These are phyloP conservation scores for Rhinichthys osculus DNA, from an alignment of 2,797 vertebrate genomes.

Conservation along the genomic window DNA sequence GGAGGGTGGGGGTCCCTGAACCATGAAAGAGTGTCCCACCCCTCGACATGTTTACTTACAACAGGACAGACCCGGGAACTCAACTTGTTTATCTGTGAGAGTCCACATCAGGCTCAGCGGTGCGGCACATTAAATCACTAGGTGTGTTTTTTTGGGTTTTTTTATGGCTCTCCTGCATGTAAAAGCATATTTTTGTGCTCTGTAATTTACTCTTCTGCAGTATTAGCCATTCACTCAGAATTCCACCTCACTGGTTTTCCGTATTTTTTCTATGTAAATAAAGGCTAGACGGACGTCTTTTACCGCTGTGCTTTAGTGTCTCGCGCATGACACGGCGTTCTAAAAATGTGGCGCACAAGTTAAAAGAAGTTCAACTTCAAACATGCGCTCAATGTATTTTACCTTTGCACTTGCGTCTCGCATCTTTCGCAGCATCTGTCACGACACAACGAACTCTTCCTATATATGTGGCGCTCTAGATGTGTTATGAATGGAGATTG, in stretches of 20 bases:
- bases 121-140: slow-evolving; percentile 22
- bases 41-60: slow-evolving; percentile 99
- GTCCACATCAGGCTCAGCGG: slow-evolving; percentile 7
- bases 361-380: neutral
- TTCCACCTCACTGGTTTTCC: neutral
- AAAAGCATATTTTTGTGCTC: neutral
- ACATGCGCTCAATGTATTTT: neutral
- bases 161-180: slow-evolving; percentile 19
- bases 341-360: neutral
- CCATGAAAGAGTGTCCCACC: slow-evolving; percentile 96
- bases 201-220: slow-evolving; percentile 9
- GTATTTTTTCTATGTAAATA: neutral
- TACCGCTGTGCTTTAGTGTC: neutral
- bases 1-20: slow-evolving; percentile 94
- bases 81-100: slow-evolving; percentile 76
- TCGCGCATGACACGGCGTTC: neutral
- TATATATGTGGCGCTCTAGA: slow-evolving; percentile 67
- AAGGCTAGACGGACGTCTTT: neutral
- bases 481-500: slow-evolving; percentile 52
- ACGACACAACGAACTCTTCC: neutral
- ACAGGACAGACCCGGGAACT: slow-evolving; percentile 85
- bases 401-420: neutral
- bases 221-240: no score
- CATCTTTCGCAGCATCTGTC: neutral
- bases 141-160: neutral